phyloP scores from a whole-genome alignment of 2,888 invertebrate genomes.

The Mythimna impura region DNA sequence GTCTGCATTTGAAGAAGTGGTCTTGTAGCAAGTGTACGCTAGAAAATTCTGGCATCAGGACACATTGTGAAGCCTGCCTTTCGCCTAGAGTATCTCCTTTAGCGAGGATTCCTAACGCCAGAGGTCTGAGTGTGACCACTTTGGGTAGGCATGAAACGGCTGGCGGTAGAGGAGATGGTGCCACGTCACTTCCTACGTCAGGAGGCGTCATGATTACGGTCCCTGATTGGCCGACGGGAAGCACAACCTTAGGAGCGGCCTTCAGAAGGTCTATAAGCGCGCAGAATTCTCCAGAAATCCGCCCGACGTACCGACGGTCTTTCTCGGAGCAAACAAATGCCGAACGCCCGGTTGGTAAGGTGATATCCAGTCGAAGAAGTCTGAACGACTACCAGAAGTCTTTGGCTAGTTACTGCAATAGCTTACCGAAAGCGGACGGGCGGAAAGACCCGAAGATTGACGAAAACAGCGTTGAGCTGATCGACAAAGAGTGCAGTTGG shows the following conservation, averaged over 20 bases:
- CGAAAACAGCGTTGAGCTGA: slow-evolving; percentile 85
- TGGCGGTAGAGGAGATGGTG: slow-evolving; percentile 81
- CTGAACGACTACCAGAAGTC: slow-evolving; percentile 86
- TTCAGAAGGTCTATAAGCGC: slow-evolving; percentile 84
- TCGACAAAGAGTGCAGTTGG: slow-evolving; percentile 91
- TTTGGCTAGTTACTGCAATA: slow-evolving; percentile 81
- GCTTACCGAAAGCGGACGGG: slow-evolving; percentile 74
- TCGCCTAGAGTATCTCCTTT: slow-evolving; percentile 90
- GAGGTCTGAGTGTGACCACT: slow-evolving; percentile 86
- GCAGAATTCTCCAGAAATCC: slow-evolving; percentile 86
- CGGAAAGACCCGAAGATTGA: slow-evolving; percentile 78
- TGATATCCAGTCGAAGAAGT: slow-evolving; percentile 86
- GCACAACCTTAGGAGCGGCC: slow-evolving; percentile 76
- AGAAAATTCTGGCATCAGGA: slow-evolving; percentile 92
- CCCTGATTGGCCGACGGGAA: slow-evolving; percentile 90
- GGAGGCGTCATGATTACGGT: slow-evolving; percentile 92
- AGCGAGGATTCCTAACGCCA: slow-evolving; percentile 82
- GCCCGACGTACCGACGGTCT: slow-evolving; percentile 86
- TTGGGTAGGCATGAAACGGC: slow-evolving; percentile 84
- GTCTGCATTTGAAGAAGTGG: slow-evolving; percentile 90
- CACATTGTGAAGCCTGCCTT: slow-evolving; percentile 94
- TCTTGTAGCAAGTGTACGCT: slow-evolving; percentile 94
- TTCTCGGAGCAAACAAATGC: slow-evolving; percentile 86
- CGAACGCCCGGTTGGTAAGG: slow-evolving; percentile 84
- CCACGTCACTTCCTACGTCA: slow-evolving; percentile 85